Evolutionary conservation across 1,140 invertebrate species (phyloP).

Genomic region (Anastatus disparis): DNA sequence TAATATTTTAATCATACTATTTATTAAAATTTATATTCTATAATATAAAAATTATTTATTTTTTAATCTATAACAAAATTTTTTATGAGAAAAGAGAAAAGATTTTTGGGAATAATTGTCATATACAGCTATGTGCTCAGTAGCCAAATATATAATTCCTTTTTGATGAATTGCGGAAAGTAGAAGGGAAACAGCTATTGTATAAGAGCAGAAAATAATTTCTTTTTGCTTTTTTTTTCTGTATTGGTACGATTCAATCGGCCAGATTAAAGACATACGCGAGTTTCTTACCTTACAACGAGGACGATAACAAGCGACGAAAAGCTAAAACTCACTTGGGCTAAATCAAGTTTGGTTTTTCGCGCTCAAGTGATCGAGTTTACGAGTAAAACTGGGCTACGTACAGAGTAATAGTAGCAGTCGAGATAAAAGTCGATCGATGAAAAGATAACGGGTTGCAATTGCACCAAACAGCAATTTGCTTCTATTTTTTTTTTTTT

Average conservation of each 20-base stretch:
- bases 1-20: no score
- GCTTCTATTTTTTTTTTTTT: not conserved
- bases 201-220: no score
- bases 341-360: conserved; percentile 31
- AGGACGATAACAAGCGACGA: not conserved
- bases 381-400: conserved; percentile 28
- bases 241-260: conserved; percentile 16
- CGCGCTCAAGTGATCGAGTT: conserved; percentile 15
- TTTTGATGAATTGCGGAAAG: no score
- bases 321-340: conserved; percentile 26
- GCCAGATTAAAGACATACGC: conserved; percentile 29
- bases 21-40: no score
- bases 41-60: no score
- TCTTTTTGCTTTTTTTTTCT: no score
- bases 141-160: no score
- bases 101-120: no score
- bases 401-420: not conserved
- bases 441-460: conserved; percentile 20
- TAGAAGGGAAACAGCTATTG: no score
- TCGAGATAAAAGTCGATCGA: conserved; percentile 24
- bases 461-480: not conserved
- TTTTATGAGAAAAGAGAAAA: no score
- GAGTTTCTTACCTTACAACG: not conserved
- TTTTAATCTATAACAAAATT: no score
- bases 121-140: no score